Evolutionary conservation across 2,888 invertebrate species (phyloP), one percentile per base, ranked within the genome.

Genomic region (Oxyscelio sp.): DNA sequence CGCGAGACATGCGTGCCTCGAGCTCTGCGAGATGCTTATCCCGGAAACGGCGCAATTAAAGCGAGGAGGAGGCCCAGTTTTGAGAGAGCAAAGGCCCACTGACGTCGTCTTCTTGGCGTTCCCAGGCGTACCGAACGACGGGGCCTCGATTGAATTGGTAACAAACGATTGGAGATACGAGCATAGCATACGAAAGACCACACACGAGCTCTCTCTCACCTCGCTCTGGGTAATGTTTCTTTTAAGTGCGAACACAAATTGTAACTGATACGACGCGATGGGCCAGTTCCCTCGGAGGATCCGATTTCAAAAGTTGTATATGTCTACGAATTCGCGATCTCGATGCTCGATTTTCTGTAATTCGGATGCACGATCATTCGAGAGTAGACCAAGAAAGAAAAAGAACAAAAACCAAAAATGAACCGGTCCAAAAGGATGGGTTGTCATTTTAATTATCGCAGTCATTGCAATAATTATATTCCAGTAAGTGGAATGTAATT

Each of bases 221-320:
- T n/a, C n/a, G n/a, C n/a, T n/a, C n/a, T n/a, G n/a, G n/a, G n/a
- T n/a, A n/a, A n/a, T n/a, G n/a, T n/a, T n/a, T n/a, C n/a, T 93
- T 93, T 93, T 93, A 92, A 93, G 93, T 93, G 93, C 92, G 92
- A 93, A 93, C 93, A 93, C 93, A 93, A 93, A 93, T 93, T 93
- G 93, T 93, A 93, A 93, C 93, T 92, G 93, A 93, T 92, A 93
- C 92, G 92, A 93, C 91, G 90, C 92, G 92, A 93, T 92, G 90
- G 88, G 88, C 75, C 81, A 88, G 85, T 83, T 87, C 87, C 82
- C 85, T 74, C 88, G 90, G 90, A 87, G 89, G 91, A 92, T 93
- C 93, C 92, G 90, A 93, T 93, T 93, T 93, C 93, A 92, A 92
- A 92, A 92, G 91, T 89, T 90, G 90, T 91, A 91, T 89, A 83